Evolutionary conservation across 2,888 invertebrate species (phyloP), one percentile per base, ranked within the genome.

Genomic region (Spialia ferax): DNA sequence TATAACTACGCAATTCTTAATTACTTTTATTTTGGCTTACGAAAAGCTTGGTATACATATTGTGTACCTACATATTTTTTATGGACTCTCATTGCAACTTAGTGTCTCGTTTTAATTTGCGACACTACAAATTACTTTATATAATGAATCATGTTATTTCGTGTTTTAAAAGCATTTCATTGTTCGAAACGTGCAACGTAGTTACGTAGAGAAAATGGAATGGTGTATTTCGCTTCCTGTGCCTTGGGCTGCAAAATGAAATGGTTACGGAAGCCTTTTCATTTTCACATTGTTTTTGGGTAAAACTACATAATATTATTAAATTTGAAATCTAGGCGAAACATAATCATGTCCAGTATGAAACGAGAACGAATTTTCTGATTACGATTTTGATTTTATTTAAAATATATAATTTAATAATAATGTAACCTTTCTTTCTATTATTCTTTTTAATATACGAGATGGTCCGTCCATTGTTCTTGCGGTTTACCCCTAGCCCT

Each of bases 101-200:
- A 18, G 45, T 18, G 8, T 6, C 45, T 18, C 29, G 29, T 77
- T 72, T 68, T 64, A 60, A 68, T 69, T 71, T 72, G 68, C 71
- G 62, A 50, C 50, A 64, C 73, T 72, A 73, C 77, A 80, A 85
- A 83, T 85, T 84, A 84, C 79, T 80, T 83, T 82, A 83, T 83
- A 80, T 85, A n/a, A 85, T 79, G 80, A 84, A 87, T 88, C 85
- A 86, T 83, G 85, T 86, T 85, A 85, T 87, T 86, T 83, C 85
- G 82, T 87, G 86, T 89, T 91, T 91, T 91, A 91, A 92, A 91
- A 92, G 91, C 92, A 86, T 91, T 92, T 88, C 89, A 90, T 91
- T 91, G 92, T 92, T 89, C 88, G 83, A 85, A 85, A 81, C 84
- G 84, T 84, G 85, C 86, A 85, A 87, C 77, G 86, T 85, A 84